Evolutionary conservation across 2,888 invertebrate genomes (phyloP).

Genomic region (Agelastica alni): DNA sequence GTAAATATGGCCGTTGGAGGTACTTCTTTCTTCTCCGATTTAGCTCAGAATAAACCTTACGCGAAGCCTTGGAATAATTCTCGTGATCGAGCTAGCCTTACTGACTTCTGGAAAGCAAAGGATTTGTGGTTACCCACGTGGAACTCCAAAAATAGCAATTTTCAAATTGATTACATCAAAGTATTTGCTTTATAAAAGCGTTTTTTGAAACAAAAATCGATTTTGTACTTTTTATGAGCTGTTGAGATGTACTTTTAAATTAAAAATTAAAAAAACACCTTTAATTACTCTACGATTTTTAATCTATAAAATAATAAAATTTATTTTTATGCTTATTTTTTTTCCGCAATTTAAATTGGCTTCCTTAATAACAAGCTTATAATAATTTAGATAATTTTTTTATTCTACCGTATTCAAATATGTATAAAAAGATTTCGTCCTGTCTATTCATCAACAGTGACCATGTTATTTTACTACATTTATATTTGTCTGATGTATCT

Average conservation of each 20-base stretch:
- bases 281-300: no score
- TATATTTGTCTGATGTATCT: not conserved
- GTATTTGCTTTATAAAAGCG: constrained; percentile 57
- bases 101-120: constrained; percentile 66
- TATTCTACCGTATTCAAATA: not conserved
- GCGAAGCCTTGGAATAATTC: constrained; percentile 65
- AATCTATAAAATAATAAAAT: no score
- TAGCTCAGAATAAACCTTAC: constrained; percentile 60
- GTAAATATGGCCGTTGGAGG: constrained; percentile 64
- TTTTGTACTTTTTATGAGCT: no score
- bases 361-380: no score
- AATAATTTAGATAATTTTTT: not conserved
- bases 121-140: constrained; percentile 63
- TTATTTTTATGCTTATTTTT: no score
- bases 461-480: no score
- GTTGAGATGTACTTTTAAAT: no score
- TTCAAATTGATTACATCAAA: constrained; percentile 69
- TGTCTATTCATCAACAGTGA: no score
- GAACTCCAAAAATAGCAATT: constrained; percentile 55
- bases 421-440: not conserved
- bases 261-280: no score
- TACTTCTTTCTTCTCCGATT: constrained; percentile 66
- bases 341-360: no score
- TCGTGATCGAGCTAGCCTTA: constrained; percentile 49
- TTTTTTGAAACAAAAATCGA: not conserved